A percentile compares a stretch with the other conserved stretches of the same genome.
Evolutionary conservation across 2,797 vertebrate genomes (phyloP).

Genomic region (Halcyon smyrnensis): DNA sequence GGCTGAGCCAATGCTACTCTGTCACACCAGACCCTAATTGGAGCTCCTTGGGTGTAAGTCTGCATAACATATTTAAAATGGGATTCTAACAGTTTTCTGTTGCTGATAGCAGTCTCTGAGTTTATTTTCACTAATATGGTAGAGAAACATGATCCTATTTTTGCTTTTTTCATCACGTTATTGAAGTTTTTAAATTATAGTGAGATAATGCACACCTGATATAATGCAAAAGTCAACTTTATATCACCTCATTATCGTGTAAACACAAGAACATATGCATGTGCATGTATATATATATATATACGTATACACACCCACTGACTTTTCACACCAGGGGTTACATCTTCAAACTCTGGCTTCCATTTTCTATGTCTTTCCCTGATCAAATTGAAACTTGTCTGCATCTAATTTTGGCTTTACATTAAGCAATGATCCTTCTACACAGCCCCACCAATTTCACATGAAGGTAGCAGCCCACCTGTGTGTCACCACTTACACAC

Average conservation of each 20-base stretch:
- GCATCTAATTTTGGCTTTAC: fast-evolving
- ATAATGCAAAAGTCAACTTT: not conserved
- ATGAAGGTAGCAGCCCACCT: not conserved
- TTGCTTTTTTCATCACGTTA: not conserved
- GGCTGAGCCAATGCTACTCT: not conserved
- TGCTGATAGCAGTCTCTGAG: not conserved
- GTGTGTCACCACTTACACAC: not conserved
- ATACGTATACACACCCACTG: not conserved
- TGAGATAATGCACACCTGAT: not conserved
- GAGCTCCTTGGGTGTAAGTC: not conserved
- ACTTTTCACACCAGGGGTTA: not conserved
- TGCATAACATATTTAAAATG: not conserved
- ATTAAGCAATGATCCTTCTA: not conserved
- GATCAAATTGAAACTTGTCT: not conserved
- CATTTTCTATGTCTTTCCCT: not conserved
- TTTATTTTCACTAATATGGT: not conserved
- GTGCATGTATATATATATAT: no score
- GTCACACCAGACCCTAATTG: not conserved
- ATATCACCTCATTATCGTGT: not conserved
- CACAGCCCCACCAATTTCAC: not conserved
- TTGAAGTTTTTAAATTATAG: not conserved
- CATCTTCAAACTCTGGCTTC: not conserved
- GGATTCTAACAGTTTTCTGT: not conserved
- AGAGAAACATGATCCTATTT: not conserved
- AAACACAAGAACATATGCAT: not conserved